These are phyloP conservation scores for Onychomys leucogaster DNA, from an alignment of 2,797 vertebrate genomes.

Conservation along the genomic window DNA sequence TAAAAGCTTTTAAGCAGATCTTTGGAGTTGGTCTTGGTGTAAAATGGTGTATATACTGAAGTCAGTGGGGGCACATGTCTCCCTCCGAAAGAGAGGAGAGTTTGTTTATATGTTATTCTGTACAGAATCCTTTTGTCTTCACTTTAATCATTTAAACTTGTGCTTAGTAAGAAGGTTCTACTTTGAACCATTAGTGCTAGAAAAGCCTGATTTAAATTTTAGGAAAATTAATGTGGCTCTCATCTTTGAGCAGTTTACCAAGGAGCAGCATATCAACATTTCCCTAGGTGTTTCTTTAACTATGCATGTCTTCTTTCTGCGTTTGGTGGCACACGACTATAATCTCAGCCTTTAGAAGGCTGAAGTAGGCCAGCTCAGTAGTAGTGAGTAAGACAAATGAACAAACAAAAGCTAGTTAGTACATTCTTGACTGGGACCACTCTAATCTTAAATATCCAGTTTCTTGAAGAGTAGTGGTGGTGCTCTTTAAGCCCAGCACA, in stretches of 20 bases:
- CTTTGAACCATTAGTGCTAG: slow-evolving; percentile 4
- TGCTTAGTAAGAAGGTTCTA: not conserved
- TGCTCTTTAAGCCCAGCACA: not conserved
- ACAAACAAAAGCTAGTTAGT: not conserved
- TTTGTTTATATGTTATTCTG: slow-evolving; percentile 42
- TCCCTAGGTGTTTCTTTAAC: not conserved
- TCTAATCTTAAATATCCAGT: not conserved
- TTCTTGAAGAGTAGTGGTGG: not conserved
- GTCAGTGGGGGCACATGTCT: not conserved
- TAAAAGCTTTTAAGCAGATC: slow-evolving; percentile 59
- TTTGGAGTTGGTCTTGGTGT: not conserved
- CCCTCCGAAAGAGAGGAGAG: not conserved
- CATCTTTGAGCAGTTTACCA: slow-evolving; percentile 4
- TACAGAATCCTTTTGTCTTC: not conserved
- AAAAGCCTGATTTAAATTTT: not conserved
- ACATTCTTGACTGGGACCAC: not conserved
- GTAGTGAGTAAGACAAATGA: not conserved
- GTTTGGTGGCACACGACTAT: not conserved
- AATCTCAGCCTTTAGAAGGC: not conserved
- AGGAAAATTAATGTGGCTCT: slow-evolving; percentile 14
- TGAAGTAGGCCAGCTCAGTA: not conserved
- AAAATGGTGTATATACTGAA: slow-evolving; percentile 16
- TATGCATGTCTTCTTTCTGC: not conserved
- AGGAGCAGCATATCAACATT: not conserved
- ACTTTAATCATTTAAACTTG: not conserved